Evolutionary conservation across 2,888 invertebrate genomes (phyloP).

Genomic region (Eristalis tenax): DNA sequence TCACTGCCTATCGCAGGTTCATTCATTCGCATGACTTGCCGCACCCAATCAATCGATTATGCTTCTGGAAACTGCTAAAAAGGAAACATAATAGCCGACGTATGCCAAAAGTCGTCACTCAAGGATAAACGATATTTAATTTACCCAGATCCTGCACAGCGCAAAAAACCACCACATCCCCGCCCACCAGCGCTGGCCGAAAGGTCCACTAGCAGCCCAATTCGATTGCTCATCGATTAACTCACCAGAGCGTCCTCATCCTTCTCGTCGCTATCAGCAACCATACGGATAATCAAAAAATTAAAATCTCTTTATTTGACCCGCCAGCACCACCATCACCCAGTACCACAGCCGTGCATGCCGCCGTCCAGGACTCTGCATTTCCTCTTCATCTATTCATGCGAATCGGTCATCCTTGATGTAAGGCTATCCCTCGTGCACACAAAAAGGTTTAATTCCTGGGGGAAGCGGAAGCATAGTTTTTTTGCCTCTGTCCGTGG

Average conservation of each 20-base stretch:
- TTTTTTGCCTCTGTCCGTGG: not conserved
- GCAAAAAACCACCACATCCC: conserved; percentile 9
- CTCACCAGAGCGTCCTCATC: conserved; percentile 24
- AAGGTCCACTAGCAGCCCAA: conserved; percentile 27
- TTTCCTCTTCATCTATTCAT: conserved; percentile 67
- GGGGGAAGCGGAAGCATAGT: conserved; percentile 44
- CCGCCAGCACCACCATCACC: conserved; percentile 4
- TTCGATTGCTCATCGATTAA: conserved; percentile 53
- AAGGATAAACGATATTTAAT: conserved; percentile 69
- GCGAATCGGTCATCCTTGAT: conserved; percentile 70
- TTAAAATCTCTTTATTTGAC: conserved; percentile 80
- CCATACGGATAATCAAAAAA: conserved; percentile 79
- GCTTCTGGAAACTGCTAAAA: conserved; percentile 49
- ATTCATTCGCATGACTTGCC: conserved; percentile 28
- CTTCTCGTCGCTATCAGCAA: conserved; percentile 23
- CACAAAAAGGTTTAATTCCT: conserved; percentile 33
- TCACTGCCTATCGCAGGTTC: conserved; percentile 26
- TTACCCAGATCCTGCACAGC: conserved; percentile 43
- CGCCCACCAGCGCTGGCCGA: conserved; percentile 31
- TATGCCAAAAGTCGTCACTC: conserved; percentile 71
- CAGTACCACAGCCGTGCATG: not conserved
- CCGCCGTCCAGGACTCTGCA: conserved; percentile 40
- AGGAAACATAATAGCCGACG: conserved; percentile 39
- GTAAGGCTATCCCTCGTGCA: conserved; percentile 58
- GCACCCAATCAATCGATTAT: conserved; percentile 65